Base-by-base conservation (phyloP, 2,113 vertebrate species). In the Albula goreensis region DNA sequence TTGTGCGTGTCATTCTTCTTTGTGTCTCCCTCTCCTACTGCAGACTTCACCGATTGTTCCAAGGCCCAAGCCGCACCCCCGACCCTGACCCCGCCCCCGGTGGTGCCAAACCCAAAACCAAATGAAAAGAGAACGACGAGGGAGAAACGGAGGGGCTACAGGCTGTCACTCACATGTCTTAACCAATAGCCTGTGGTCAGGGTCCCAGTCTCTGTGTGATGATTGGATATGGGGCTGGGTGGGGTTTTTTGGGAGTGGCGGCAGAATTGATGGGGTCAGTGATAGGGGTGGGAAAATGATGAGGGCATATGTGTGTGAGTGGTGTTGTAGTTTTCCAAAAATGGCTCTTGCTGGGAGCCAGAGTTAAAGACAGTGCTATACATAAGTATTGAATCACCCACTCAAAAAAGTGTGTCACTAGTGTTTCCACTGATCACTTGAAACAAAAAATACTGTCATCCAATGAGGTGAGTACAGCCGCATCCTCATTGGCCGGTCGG, bases 131-230 rank as follows among this genome's bases (percentile, higher is more conserved):
- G 31, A 53, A 51, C 13, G 74, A 41, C 31, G 31, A 41, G 31
- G 57, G 56, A 31, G 50, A 17, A 82, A 4, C 22, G 89, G 53
- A 80, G 79, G 91, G 91, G 92, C 90, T 87, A 82, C 90, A 91
- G 90, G 88, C 90, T 91, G 93, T 92, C 93, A 95, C 93, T 95
- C 92, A 90, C 89, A 93, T 91, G 94, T 95, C 95, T 95, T 95
- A 95, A 93, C 89, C 83, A 89, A 89, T 90, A 90, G 90, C 91
- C 91, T 93, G 92, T 89, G 86, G 89, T 91, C 88, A 80, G 85
- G 89, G 91, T 88, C 88, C 90, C 87, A 81, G 81, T 84, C 88
- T 86, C 87, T 91, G 86, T 90, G 31, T 41, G 31, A 41, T 41
- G 87, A 56, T 77, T 84, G 78, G 85, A 63, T 79, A 17, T 70